Conservation (phyloP, 2,113 vertebrate species). For the Tapirus terrestris region DNA sequence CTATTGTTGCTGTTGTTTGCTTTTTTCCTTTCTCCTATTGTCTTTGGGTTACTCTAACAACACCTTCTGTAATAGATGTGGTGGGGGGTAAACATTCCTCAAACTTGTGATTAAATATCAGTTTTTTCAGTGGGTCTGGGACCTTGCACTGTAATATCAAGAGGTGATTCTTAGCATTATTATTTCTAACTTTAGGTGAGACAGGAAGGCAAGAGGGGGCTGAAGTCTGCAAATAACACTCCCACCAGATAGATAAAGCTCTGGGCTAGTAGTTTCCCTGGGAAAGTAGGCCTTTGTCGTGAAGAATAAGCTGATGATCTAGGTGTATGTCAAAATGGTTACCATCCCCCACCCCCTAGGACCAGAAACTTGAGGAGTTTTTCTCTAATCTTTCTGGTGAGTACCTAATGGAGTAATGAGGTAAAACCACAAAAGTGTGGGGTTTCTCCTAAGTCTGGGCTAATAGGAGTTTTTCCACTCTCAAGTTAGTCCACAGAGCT, state of each 20-base stretch:
- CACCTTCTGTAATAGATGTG: background rate
- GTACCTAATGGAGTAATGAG: background rate
- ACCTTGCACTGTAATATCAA: background rate
- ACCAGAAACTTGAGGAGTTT: background rate
- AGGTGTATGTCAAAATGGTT: background rate
- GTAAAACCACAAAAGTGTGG: background rate
- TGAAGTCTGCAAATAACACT: background rate
- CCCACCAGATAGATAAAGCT: background rate
- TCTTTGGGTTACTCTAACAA: background rate
- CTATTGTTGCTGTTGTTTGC: too few species aligned
- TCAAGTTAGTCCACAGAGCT: too few species aligned
- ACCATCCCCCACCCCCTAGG: accelerated
- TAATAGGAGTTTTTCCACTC: background rate
- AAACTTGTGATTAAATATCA: background rate
- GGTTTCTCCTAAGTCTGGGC: background rate
- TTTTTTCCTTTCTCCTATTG: background rate
- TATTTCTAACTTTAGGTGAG: background rate
- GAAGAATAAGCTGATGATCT: background rate
- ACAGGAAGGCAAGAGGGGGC: too few species aligned
- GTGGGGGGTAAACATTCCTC: background rate
- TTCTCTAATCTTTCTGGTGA: background rate
- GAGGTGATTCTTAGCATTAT: background rate
- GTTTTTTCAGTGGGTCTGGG: background rate
- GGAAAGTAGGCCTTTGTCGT: background rate
- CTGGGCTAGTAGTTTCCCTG: background rate